A percentile compares a stretch with the other conserved stretches of the same genome.
Evolutionary conservation across 2,113 vertebrate species (phyloP).

Genomic region (Toxostoma redivivum): DNA sequence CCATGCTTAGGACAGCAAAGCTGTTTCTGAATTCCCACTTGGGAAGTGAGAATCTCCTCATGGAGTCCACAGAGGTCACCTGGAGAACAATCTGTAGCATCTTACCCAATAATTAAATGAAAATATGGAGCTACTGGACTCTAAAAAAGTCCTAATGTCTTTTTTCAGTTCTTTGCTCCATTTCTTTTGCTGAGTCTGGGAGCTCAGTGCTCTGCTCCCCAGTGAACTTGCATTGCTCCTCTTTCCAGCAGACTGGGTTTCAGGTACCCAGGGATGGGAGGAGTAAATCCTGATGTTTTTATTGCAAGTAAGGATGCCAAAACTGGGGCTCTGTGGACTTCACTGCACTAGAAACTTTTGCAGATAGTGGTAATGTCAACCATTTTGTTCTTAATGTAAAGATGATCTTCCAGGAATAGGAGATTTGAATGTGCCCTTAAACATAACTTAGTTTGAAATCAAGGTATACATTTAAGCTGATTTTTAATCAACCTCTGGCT

Average conservation of each 20-base stretch:
- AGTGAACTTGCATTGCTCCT: background rate
- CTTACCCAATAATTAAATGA: background rate
- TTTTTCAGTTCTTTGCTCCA: background rate
- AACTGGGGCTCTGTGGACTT: background rate
- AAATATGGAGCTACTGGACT: background rate
- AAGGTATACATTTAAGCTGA: background rate
- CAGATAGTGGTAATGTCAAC: background rate
- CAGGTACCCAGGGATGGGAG: background rate
- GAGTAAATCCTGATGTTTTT: background rate
- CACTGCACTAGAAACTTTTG: background rate
- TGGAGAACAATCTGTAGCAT: background rate
- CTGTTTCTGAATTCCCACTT: background rate
- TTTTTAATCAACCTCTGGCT: background rate
- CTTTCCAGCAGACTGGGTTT: background rate
- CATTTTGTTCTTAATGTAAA: background rate
- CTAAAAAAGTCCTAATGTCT: background rate
- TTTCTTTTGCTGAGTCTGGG: background rate
- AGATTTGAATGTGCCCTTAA: background rate
- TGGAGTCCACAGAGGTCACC: background rate
- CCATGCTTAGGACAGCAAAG: background rate
- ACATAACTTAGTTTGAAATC: background rate
- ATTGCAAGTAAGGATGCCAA: background rate
- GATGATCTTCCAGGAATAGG: background rate
- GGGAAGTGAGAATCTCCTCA: rapidly evolving
- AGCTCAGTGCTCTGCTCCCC: background rate